These are phyloP conservation scores for Petromus typicus DNA, from an alignment of 2,113 vertebrate species.

Conservation along the genomic window DNA sequence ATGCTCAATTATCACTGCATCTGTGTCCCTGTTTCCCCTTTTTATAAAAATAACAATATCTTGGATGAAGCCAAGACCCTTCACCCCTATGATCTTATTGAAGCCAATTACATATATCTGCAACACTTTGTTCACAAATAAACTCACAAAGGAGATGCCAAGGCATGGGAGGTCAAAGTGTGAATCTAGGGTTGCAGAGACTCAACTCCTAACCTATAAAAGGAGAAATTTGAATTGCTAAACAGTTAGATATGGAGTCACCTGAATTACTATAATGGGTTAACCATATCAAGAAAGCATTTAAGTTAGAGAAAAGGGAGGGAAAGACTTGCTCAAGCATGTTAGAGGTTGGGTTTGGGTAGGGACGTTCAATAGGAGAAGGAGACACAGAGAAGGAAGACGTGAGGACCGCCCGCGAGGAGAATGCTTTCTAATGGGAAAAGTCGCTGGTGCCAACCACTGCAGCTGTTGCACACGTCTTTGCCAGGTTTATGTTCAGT, in stretches of 20 bases:
- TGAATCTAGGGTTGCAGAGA: neutral
- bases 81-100: neutral
- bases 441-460: neutral
- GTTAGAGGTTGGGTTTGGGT: neutral
- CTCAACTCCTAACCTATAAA: neutral
- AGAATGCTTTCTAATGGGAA: neutral
- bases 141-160: neutral
- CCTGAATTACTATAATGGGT: neutral
- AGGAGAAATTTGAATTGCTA: neutral
- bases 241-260: neutral
- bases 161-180: neutral
- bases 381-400: neutral
- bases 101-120: neutral
- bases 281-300: neutral
- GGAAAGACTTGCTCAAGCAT: neutral
- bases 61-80: neutral
- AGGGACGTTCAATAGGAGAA: neutral
- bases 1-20: neutral
- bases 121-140: neutral
- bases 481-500: constrained; percentile 56
- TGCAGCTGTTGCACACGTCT: constrained; percentile 47
- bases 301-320: neutral
- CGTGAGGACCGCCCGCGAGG: neutral
- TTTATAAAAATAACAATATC: neutral
- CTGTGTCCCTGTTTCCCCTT: neutral